Base-by-base conservation (phyloP, 2,113 vertebrate genomes). In the Cyphomyrus plagiostoma region DNA sequence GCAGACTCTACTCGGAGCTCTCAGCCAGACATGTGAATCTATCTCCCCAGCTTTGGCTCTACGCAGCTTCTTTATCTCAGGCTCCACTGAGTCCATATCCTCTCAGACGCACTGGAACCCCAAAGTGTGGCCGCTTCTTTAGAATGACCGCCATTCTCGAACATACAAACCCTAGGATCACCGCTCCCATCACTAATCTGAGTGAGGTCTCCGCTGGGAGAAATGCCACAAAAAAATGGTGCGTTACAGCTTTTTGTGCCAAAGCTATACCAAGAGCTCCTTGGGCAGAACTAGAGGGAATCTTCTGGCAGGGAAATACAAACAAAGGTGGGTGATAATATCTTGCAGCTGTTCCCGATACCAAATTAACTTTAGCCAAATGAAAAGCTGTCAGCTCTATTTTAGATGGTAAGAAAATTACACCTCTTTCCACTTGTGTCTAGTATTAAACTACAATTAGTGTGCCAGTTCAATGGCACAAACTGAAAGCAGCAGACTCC, bases 401-500 rank as follows among this genome's bases (percentile, higher is more conserved):
- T 90, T 90, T 88, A 88, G 89, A 48, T 50, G n/a, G 10, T 77
- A 83, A 89, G 88, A 56, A 92, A 90, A 92, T 92, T 74, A 91
- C 39, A 80, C 82, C 46, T 89, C 86, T 91, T 46, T 88, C 88
- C 88, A 88, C 89, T 66, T 26, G 80, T 58, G 62, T 90, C 89
- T 93, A 26, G 90, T 52, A 91, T 93, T 93, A 92, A 88, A 46
- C 83, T 50, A 90, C 90, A 91, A 93, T 93, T 92, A 93, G 82
- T 53, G 56, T 87, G 90, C 86, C 87, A 30, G 49, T 80, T 52
- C 83, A 58, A 91, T 89, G 86, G 23, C 56, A 89, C 39, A 39
- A 85, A 48, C 42, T 13, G 77, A 88, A 62, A 35, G 58, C 50
- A 77, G 82, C 42, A 50, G 35, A 56, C n/a, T n/a, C 88, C 89